Base-by-base conservation (phyloP, 2,797 vertebrate species). In the Cuculus canorus region DNA sequence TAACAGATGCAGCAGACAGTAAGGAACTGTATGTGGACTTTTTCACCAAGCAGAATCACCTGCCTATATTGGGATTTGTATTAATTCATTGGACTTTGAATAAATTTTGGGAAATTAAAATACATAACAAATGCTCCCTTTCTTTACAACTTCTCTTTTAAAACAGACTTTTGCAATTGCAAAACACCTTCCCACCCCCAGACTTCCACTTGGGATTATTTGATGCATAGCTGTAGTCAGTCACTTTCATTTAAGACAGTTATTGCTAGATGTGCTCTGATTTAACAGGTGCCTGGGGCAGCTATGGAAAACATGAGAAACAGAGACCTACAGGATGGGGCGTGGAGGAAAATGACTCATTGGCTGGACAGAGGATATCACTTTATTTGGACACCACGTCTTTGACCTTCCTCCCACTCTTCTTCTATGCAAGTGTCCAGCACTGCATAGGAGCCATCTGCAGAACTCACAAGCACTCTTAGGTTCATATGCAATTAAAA, bases 211-310 rank as follows among this genome's bases (percentile, higher is more conserved):
- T 88, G 66, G 87, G 87, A 88, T 88, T 94, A 76, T 90, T 57
- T 39, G 81, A 93, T 93, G 71, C 61, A 56, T 87, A 54, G 33
- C 23, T 86, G 54, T 24, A 90, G 64, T 76, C 91, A 90, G 73
- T 65, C 28, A 35, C 92, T 95, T 96, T 86, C 82, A 86, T 96
- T 95, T 93, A 92, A 92, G 81, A 91, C 24, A 61, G 32, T 75
- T 88, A 96, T 95, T 94, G 43, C 73, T 93, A 82, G 89, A 85
- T 92, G 23, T 61, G 52, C 54, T 94, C 84, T 0, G 8, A 86
- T 95, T 95, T 96, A 93, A 82, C 72, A 70, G 27, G 65, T 65
- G 79, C 30, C 32, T 39, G 63, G 39, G 47, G 18, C 32, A 90
- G 19, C 43, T 53, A 43, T 61, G 73, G 65, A 88, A 92, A 95